Conservation (phyloP, 2,797 vertebrate species). For the Clarias pachynema region DNA sequence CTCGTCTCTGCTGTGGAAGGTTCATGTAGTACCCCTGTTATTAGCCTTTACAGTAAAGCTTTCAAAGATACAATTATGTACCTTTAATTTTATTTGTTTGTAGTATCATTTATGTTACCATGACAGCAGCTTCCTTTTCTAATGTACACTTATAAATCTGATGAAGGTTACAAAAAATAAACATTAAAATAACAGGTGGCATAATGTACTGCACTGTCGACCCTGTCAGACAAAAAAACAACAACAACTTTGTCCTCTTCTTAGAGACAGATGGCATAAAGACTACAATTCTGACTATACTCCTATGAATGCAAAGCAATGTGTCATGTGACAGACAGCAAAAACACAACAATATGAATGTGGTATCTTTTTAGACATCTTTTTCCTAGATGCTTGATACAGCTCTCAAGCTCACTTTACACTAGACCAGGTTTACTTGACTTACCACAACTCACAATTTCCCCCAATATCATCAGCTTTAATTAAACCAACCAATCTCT, state of each 20-base stretch:
- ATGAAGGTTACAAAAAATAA: not conserved
- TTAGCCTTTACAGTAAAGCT: not conserved
- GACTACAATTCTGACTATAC: not conserved
- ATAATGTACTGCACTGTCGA: not conserved
- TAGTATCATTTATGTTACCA: not conserved
- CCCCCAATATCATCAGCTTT: not conserved
- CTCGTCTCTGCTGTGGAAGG: not conserved
- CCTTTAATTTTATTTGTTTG: not conserved
- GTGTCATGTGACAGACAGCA: not conserved
- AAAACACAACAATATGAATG: not conserved
- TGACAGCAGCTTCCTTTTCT: not conserved
- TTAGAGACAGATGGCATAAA: conserved; percentile 19
- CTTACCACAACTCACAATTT: not conserved
- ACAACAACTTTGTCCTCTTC: not conserved
- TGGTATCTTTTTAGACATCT: not conserved
- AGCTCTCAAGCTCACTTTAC: not conserved
- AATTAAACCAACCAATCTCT: not conserved
- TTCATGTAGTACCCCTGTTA: not conserved
- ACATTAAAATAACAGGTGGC: not conserved
- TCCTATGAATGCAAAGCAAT: not conserved
- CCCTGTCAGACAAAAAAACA: not conserved
- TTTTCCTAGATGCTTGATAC: not conserved
- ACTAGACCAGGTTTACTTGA: not conserved
- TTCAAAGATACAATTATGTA: not conserved
- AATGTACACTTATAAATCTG: not conserved